These are phyloP conservation scores for Ctenomys sociabilis DNA, from an alignment of 2,113 vertebrate genomes.

Conservation along the genomic window DNA sequence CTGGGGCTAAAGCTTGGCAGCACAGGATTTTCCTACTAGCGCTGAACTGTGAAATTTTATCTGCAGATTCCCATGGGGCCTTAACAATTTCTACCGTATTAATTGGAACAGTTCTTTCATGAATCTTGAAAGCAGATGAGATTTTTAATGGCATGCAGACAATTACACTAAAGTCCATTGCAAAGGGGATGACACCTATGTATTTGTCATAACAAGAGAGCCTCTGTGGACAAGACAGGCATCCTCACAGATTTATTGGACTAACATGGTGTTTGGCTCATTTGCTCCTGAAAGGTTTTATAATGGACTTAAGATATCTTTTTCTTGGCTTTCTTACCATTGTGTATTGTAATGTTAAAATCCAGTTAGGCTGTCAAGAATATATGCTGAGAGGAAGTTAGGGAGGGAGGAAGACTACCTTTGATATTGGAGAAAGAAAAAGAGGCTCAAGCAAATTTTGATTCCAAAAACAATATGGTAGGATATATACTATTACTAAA, in stretches of 20 bases:
- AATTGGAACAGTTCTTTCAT: constrained; percentile 13
- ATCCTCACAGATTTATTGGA: constrained; percentile 9
- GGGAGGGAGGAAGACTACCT: not conserved
- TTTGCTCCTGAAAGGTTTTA: constrained; percentile 29
- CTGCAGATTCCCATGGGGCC: not conserved
- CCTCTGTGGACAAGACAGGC: not conserved
- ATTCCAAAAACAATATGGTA: constrained; percentile 25
- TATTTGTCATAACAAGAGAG: not conserved
- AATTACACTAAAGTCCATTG: not conserved
- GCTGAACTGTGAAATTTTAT: not conserved
- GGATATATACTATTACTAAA: not conserved
- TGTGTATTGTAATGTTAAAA: not conserved
- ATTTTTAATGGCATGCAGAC: not conserved
- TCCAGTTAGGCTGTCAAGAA: not conserved
- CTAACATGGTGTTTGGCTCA: not conserved
- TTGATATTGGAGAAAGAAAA: not conserved
- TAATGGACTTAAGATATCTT: constrained; percentile 21
- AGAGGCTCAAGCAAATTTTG: not conserved
- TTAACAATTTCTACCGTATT: not conserved
- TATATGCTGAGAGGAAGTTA: not conserved
- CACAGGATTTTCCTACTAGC: constrained; percentile 8
- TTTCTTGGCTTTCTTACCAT: constrained; percentile 33
- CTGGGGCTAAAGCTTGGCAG: constrained; percentile 3
- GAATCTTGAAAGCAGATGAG: not conserved
- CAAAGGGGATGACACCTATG: not conserved